Percentiles rank a stretch among this genome's conserved stretches.
Evolutionary conservation across 2,888 invertebrate species (phyloP).

Genomic region (Amphimallon solstitiale): DNA sequence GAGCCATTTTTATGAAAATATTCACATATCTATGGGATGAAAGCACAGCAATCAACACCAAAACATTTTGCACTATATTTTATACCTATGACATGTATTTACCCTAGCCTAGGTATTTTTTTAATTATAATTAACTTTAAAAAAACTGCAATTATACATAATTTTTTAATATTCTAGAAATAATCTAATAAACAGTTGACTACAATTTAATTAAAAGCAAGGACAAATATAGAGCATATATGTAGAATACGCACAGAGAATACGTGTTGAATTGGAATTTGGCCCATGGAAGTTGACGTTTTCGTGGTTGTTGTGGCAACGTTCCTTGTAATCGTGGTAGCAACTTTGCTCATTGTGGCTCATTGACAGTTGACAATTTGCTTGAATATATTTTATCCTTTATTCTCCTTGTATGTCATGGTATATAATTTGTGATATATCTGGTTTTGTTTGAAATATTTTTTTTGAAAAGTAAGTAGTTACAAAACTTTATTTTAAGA

Average conservation of each 20-base stretch:
- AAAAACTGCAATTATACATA: too few species aligned
- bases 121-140: too few species aligned
- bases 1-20: conserved; percentile 29
- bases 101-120: too few species aligned
- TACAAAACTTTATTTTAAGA: neutral
- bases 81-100: too few species aligned
- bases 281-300: neutral
- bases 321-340: conserved; percentile 13
- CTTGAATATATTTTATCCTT: neutral
- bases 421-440: conserved; percentile 22
- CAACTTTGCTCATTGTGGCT: too few species aligned
- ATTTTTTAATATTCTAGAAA: too few species aligned
- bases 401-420: conserved; percentile 27
- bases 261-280: neutral
- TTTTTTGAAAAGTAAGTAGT: conserved; percentile 5
- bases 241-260: neutral
- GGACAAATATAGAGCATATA: neutral
- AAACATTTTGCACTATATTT: too few species aligned
- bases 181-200: too few species aligned
- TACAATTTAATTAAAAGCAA: neutral
- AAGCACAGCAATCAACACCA: neutral
- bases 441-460: neutral
- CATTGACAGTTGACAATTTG: conserved; percentile 13
- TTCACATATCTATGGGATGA: neutral
- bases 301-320: conserved; percentile 12